phyloP scores from a whole-genome alignment of 2,888 invertebrate species.

The Tortricodes alternella region DNA sequence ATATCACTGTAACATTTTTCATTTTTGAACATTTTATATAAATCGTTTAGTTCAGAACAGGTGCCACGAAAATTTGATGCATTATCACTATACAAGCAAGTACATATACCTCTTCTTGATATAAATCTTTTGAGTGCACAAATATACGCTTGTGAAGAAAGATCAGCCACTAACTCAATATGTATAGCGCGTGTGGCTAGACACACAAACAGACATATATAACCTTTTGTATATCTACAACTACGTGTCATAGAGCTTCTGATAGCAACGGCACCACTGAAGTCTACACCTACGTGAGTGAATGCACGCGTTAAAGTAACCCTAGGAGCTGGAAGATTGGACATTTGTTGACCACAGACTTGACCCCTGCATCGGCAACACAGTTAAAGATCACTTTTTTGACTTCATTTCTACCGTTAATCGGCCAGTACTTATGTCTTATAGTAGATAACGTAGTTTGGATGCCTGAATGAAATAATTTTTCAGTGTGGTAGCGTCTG shows the following conservation, averaged over 20 bases:
- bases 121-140: conserved; percentile 24
- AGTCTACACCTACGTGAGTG: conserved; percentile 11
- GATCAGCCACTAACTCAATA: conserved; percentile 9
- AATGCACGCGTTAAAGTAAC: not conserved
- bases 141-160: conserved; percentile 8
- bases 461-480: conserved; percentile 24
- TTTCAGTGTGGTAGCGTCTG: not conserved
- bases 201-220: too few species aligned
- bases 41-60: not conserved
- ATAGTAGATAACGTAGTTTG: conserved; percentile 18
- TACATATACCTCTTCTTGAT: conserved; percentile 19
- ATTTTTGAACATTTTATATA: conserved; percentile 11
- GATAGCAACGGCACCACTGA: conserved; percentile 8
- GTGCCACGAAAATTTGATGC: conserved; percentile 26
- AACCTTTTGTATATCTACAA: conserved; percentile 5
- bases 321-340: not conserved
- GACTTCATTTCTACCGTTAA: conserved; percentile 3
- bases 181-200: conserved; percentile 6
- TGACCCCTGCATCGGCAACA: not conserved
- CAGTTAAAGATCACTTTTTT: conserved; percentile 3
- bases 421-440: conserved; percentile 9
- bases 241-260: not conserved
- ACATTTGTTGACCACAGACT: conserved; percentile 1
- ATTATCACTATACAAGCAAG: conserved; percentile 23
- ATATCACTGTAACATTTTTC: not conserved